Conservation (phyloP, 2,113 vertebrate species). For the Vulpes vulpes region DNA sequence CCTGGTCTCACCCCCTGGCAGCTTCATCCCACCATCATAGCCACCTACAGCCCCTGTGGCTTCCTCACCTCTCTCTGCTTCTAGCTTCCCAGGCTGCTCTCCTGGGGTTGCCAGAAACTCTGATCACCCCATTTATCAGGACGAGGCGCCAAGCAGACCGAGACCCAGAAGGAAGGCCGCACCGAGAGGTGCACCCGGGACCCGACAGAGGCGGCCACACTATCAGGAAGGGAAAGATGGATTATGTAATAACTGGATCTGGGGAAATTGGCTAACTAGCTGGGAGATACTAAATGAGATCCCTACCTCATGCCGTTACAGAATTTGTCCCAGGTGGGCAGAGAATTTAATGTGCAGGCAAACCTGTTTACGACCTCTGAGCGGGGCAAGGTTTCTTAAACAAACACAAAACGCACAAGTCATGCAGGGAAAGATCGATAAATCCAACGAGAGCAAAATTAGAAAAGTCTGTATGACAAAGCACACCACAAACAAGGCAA, state of each 20-base stretch:
- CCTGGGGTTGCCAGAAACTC: neutral
- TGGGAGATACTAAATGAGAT: fast-evolving
- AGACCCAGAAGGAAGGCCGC: neutral
- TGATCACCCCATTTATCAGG: neutral
- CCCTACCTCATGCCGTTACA: neutral
- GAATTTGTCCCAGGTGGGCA: fast-evolving
- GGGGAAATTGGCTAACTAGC: fast-evolving
- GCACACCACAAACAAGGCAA: neutral
- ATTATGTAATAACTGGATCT: fast-evolving
- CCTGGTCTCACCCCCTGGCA: neutral
- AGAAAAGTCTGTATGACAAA: neutral
- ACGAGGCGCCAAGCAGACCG: neutral
- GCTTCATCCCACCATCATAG: fast-evolving
- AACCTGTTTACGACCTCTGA: neutral
- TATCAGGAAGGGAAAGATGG: neutral
- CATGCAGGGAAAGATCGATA: neutral
- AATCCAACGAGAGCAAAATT: neutral
- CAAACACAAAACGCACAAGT: neutral
- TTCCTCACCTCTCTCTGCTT: neutral
- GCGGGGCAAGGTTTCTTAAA: neutral
- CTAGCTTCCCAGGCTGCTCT: too few species aligned
- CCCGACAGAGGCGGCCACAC: fast-evolving
- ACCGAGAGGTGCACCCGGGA: fast-evolving
- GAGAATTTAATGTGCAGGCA: neutral
- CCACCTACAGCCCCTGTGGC: too few species aligned